Base-by-base conservation (phyloP, 2,797 vertebrate genomes). In the Rhinella marina region DNA sequence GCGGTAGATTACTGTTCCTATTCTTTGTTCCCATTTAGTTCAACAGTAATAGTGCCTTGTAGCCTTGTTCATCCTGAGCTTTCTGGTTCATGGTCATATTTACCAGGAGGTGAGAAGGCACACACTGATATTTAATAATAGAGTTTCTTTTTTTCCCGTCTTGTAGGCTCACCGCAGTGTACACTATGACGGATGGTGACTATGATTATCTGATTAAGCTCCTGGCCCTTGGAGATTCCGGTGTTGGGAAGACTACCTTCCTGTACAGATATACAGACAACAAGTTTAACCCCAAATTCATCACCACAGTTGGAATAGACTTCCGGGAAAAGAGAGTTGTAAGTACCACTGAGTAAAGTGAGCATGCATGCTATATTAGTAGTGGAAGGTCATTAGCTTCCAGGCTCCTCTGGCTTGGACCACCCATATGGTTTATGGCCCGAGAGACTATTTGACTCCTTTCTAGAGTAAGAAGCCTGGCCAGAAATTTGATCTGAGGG, bases 261-360 rank as follows among this genome's bases (percentile, higher is more conserved):
- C 94, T 98, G 27, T 97, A 97, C 75, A 92, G 94, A 92, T 98
- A 98, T 92, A 98, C 97, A 3, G 97, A 99, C 90, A 98, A 98
- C 94, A 98, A 97, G 90, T 99, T 99, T 92, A 98, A 98, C 90
- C 97, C 98, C 88, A 99, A 98, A 91, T 99, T 99, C 93, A 98
- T 99, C 94, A 98, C 97, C 41, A 99, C 98, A 90, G 98, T 98
- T 29, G 98, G 98, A 92, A 99, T 99, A 84, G 98, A 99, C 92
- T 99, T 99, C 91, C 97, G 97, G 96, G 98, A 99, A 97, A 99
- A 99, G 92, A 94, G 97, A 93, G 97, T 98, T 97, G 98, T 99
- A 87, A 96, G 97, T 88, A 23, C 7, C 0, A 68, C 25, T 27
- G 13, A 70, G n/a, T 25, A 70, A 29, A 27, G 16, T 1, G 14